phyloP scores from a whole-genome alignment of 2,797 vertebrate genomes.

The Rhynchotus rufescens region DNA sequence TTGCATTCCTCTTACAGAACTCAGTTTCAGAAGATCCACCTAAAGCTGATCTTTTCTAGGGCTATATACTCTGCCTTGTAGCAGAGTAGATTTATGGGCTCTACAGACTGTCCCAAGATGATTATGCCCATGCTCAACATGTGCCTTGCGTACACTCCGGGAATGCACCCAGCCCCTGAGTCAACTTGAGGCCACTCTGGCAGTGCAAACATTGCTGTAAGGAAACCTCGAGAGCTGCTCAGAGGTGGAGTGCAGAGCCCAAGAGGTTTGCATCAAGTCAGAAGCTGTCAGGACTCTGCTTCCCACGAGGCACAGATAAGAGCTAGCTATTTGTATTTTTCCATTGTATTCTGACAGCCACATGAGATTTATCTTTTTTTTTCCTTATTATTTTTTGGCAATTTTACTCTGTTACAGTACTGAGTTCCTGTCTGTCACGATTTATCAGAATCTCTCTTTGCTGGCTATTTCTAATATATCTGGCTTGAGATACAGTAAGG shows the following conservation, averaged over 20 bases:
- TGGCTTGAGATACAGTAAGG: slow-evolving; percentile 22
- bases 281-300: not conserved
- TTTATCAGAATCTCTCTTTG: slow-evolving; percentile 32
- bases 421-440: not conserved
- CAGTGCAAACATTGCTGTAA: not conserved
- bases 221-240: not conserved
- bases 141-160: no score
- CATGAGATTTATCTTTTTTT: not conserved
- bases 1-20: not conserved
- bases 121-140: not conserved
- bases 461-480: slow-evolving; percentile 1
- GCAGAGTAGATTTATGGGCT: not conserved
- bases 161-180: no score
- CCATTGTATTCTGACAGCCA: not conserved
- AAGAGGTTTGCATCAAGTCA: not conserved
- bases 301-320: not conserved
- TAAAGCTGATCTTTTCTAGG: not conserved
- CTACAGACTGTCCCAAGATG: not conserved
- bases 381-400: not conserved
- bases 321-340: not conserved
- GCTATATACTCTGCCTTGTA: not conserved
- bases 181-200: not conserved
- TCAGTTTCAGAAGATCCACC: not conserved
- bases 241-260: not conserved
- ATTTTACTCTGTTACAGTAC: not conserved